These are phyloP conservation scores for Scatophagus argus DNA, from an alignment of 2,113 vertebrate species.

Conservation along the genomic window DNA sequence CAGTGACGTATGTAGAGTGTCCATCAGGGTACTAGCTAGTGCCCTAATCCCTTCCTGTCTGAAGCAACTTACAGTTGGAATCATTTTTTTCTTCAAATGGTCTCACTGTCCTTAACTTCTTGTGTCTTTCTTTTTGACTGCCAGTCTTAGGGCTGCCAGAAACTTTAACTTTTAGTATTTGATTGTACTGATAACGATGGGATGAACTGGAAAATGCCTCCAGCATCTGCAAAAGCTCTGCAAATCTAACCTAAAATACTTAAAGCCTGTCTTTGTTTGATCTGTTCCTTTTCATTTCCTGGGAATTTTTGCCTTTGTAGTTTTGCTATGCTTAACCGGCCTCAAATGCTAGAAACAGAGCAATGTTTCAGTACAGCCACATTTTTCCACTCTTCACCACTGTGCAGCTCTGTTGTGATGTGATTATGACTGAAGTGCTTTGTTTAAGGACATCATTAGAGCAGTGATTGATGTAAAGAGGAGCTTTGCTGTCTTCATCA, in stretches of 20 bases:
- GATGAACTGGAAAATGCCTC: neutral
- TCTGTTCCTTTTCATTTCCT: neutral
- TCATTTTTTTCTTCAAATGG: slow-evolving; percentile 28
- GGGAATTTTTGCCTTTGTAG: neutral
- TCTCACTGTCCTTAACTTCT: neutral
- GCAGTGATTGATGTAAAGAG: neutral
- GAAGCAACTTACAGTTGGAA: slow-evolving; percentile 45
- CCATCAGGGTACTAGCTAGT: slow-evolving; percentile 42
- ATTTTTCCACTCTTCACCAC: neutral
- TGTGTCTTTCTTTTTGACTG: neutral
- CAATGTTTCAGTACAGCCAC: neutral
- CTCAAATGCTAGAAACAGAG: neutral
- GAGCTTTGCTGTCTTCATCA: neutral
- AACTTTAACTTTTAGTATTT: too few relatives aligned
- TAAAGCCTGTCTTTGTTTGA: neutral
- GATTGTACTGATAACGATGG: neutral
- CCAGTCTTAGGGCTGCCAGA: neutral
- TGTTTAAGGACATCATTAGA: slow-evolving; percentile 14
- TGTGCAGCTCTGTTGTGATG: neutral
- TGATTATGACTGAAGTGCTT: neutral
- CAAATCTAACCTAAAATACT: neutral
- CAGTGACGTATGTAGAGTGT: slow-evolving; percentile 54
- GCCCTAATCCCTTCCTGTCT: slow-evolving; percentile 66
- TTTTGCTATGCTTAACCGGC: neutral
- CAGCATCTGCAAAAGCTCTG: neutral